Evolutionary conservation across 1,140 invertebrate genomes (phyloP).

Genomic region (Ceratosolen fusciceps): DNA sequence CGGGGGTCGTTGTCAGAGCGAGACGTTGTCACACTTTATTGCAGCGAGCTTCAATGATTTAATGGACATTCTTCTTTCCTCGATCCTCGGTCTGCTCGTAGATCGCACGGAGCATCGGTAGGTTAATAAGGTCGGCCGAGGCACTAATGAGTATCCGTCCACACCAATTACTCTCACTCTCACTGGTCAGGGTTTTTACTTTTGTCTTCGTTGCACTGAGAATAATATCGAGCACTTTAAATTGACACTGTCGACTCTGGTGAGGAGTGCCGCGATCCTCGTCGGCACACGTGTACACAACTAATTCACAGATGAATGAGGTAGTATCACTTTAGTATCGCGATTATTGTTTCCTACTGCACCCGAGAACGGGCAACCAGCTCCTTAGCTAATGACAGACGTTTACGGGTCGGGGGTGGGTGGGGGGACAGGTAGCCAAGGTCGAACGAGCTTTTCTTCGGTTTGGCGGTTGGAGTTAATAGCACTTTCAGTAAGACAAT

Average conservation of each 20-base stretch:
- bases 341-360: slow-evolving; percentile 3
- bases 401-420: too few species aligned
- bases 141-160: neutral
- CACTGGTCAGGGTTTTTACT: slow-evolving; percentile 20
- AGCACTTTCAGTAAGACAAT: slow-evolving; percentile 18
- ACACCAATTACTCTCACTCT: slow-evolving; percentile 24
- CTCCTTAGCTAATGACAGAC: too few species aligned
- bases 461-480: slow-evolving; percentile 18
- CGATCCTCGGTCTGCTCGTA: neutral
- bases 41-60: too few species aligned
- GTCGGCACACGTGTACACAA: slow-evolving; percentile 3
- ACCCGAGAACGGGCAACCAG: neutral
- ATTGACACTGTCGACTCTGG: slow-evolving; percentile 6
- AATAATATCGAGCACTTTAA: slow-evolving; percentile 9
- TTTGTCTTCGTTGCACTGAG: slow-evolving; percentile 15
- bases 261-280: neutral
- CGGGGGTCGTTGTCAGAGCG: neutral
- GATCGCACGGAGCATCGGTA: neutral
- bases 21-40: neutral
- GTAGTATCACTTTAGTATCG: slow-evolving; percentile 8
- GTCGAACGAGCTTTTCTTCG: neutral
- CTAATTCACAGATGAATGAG: slow-evolving; percentile 17
- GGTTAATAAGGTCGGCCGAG: too few species aligned
- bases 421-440: too few species aligned
- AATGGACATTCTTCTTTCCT: neutral